Evolutionary conservation across 2,113 vertebrate genomes (phyloP), one percentile per base, ranked within the genome.

Genomic region (Chinchilla lanigera): DNA sequence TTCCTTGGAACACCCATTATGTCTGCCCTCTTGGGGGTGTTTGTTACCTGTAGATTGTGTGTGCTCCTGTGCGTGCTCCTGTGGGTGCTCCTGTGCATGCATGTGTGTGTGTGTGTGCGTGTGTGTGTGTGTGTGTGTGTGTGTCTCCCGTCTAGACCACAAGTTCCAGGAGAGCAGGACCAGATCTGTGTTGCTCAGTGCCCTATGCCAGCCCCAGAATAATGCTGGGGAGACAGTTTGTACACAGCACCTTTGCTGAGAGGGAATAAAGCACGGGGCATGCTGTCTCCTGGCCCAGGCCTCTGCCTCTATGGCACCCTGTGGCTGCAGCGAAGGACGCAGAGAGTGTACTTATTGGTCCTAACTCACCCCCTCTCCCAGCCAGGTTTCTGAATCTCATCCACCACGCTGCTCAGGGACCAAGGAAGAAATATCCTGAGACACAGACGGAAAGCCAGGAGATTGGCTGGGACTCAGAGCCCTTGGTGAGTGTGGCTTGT

Each of bases 391-490:
- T 94, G 86, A 90, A 84, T 35, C 44, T 89, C 44, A 28, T 94
- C 41, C 86, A 94, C 28, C 67, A 90, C 16, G 67, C 93, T 26
- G 16, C 67, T 28, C 86, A 89, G 78, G 67, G 67, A 3, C 88
- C 94, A 38, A 47, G 52, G 73, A 95, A 90, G 60, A 95, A 95
- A 69, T 95, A 95, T 75, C 6, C 94, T 30, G 94, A 95, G 88
- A 38, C 88, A 12, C 88, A 95, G 94, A 95, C 86, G 0, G 88
- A 95, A 33, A 7, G 22, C 50, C 94, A 95, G 22, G 94, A 95
- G 52, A 69, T 95, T 0, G 88, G 88, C n/a, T 95, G 94, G 94
- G 24, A 90, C 8, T 1, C 82, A 17, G 26, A 65, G 63, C 88
- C 94, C 33, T 28, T 95, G 88, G 88, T 91, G 14, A 86, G 94